phyloP scores from a whole-genome alignment of 1,140 invertebrate species.

The Hycleus cichorii region DNA sequence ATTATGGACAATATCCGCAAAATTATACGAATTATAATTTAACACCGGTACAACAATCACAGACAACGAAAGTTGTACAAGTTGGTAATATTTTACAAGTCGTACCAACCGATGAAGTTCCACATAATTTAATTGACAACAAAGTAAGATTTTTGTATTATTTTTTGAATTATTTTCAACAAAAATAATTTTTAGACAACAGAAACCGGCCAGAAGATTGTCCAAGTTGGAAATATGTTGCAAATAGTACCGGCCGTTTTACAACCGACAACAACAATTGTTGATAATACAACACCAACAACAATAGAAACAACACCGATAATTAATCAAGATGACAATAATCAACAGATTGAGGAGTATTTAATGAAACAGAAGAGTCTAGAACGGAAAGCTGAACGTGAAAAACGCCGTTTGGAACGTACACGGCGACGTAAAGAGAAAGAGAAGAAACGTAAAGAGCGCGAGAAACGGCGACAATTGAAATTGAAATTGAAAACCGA shows the following conservation, averaged over 20 bases:
- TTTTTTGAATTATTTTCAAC: too few species aligned
- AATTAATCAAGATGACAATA: not conserved
- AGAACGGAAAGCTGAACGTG: conserved; percentile 32
- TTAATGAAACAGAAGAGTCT: conserved; percentile 26
- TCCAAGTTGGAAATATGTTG: conserved; percentile 51
- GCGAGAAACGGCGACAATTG: conserved; percentile 35
- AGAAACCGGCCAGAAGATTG: conserved; percentile 22
- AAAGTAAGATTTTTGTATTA: too few species aligned
- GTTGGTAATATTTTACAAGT: conserved; percentile 50
- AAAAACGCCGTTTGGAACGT: conserved; percentile 32
- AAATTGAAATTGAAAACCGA: conserved; percentile 38
- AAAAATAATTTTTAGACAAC: too few species aligned
- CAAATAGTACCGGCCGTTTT: conserved; percentile 45
- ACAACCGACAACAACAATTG: not conserved
- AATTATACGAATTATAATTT: not conserved
- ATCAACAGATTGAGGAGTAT: conserved; percentile 24
- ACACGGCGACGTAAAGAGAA: conserved; percentile 37
- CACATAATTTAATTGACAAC: not conserved
- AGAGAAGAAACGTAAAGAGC: conserved; percentile 36
- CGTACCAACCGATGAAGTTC: conserved; percentile 40
- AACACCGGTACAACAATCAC: not conserved
- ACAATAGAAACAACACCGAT: conserved; percentile 3
- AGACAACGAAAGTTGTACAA: conserved; percentile 40
- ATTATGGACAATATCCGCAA: conserved; percentile 1
- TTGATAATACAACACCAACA: not conserved